Base-by-base conservation (phyloP, 2,113 vertebrate genomes). In the Gymnorhina tibicen region DNA sequence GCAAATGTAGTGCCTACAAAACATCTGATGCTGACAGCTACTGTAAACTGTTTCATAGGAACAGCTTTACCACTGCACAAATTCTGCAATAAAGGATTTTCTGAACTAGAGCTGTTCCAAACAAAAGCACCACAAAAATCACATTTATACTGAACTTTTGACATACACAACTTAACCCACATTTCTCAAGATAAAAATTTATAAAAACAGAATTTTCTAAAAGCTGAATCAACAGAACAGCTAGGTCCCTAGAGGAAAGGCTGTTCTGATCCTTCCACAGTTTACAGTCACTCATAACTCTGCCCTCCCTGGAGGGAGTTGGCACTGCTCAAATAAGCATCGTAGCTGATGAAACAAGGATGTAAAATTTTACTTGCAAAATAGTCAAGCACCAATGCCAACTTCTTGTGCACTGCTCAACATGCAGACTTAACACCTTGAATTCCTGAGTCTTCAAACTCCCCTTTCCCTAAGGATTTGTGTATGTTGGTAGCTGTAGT, bases 11-110 rank as follows among this genome's bases (percentile, higher is more conserved):
- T 66, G 72, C 84, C 46, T 70, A 69, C 76, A 77, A 87, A 94
- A 91, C 4, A 64, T 95, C n/a, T 84, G 89, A 87, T 66, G n/a
- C 73, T 89, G 63, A 89, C 72, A 96, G 72, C 55, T 76, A 69
- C 76, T 84, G 44, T 81, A 66, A 94, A 91, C 37, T 84, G 72
- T 27, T 84, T 68, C 41, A 33, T 55, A 44, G 23, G 33, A 85
- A 67, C 47, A 79, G 74, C 33, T 75, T 85, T 63, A 75, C 30
- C 64, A 60, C 13, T 42, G 67, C 60, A 83, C 52, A 66, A 86
- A 69, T 77, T 87, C 80, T 92, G 75, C 33, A 94, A 55, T 32
- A 69, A 86, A 84, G 28, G 9, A 41, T 64, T 80, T 92, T 92
- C 68, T 58, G 33, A 81, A 53, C n/a, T 42, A 62, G 28, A 85